Conservation (phyloP, 2,113 vertebrate genomes). For the Butorides virescens region DNA sequence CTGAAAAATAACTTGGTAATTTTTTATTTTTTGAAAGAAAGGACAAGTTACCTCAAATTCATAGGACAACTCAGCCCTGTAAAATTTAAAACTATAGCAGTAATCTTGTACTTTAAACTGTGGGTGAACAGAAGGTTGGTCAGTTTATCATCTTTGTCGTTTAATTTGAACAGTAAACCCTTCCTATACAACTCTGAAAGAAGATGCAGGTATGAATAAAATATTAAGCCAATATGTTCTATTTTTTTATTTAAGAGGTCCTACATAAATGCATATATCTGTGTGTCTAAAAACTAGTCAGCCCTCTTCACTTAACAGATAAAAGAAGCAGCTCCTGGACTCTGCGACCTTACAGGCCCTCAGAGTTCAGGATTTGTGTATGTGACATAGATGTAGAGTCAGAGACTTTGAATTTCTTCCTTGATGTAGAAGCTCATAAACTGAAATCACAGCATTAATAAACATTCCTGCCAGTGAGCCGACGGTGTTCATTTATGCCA, state of each 20-base stretch:
- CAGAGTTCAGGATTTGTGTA: not conserved
- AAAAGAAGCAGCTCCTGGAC: not conserved
- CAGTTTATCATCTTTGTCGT: not conserved
- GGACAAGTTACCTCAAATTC: not conserved
- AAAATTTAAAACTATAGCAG: not conserved
- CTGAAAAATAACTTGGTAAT: not conserved
- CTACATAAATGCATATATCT: not conserved
- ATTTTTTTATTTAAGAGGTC: not conserved
- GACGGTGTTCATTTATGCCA: slow-evolving; percentile 42
- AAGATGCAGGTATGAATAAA: not conserved
- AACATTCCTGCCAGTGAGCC: slow-evolving; percentile 43
- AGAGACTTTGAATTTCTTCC: not conserved
- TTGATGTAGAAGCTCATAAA: slow-evolving; percentile 3
- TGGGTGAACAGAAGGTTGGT: not conserved
- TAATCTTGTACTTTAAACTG: not conserved
- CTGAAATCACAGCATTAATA: slow-evolving; percentile 65
- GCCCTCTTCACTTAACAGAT: not conserved
- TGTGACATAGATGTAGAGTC: not conserved
- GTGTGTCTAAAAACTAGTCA: not conserved
- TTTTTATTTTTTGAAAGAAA: not conserved
- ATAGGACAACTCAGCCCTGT: not conserved
- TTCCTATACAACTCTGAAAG: not conserved
- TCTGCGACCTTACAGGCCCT: not conserved
- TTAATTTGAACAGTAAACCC: not conserved
- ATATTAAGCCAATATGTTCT: not conserved